phyloP scores from a whole-genome alignment of 2,797 vertebrate species.

The Euphonia xanthogaster region DNA sequence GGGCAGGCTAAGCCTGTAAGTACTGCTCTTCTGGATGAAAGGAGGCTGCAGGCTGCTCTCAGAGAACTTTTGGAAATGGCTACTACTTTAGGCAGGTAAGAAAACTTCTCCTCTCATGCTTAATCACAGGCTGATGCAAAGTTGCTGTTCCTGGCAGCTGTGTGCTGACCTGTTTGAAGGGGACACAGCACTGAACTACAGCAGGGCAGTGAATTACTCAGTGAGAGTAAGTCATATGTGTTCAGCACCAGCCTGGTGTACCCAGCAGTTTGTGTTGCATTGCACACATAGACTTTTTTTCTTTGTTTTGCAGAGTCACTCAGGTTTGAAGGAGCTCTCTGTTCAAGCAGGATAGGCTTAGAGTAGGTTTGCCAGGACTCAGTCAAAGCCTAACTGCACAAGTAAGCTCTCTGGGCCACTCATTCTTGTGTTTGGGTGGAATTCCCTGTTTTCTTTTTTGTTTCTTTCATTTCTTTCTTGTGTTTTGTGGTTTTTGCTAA shows the following conservation, averaged over 20 bases:
- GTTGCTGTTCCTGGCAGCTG: not conserved
- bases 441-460: not conserved
- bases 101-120: not conserved
- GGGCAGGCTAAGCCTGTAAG: fast-evolving
- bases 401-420: not conserved
- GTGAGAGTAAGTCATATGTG: fast-evolving
- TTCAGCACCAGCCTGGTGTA: not conserved
- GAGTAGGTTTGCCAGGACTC: not conserved
- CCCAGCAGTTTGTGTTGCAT: fast-evolving
- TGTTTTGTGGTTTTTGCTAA: not conserved
- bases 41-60: not conserved
- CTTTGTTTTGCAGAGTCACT: not conserved
- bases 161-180: not conserved
- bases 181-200: not conserved
- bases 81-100: not conserved
- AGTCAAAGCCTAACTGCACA: not conserved
- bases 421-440: not conserved
- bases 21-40: not conserved
- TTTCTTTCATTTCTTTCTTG: not conserved
- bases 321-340: not conserved
- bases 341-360: not conserved
- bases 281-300: not conserved
- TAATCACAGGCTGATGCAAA: not conserved
- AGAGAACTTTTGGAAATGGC: not conserved
- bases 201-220: not conserved